These are phyloP conservation scores for Ceyx erithaca DNA, from an alignment of 2,797 vertebrate species.

Conservation along the genomic window DNA sequence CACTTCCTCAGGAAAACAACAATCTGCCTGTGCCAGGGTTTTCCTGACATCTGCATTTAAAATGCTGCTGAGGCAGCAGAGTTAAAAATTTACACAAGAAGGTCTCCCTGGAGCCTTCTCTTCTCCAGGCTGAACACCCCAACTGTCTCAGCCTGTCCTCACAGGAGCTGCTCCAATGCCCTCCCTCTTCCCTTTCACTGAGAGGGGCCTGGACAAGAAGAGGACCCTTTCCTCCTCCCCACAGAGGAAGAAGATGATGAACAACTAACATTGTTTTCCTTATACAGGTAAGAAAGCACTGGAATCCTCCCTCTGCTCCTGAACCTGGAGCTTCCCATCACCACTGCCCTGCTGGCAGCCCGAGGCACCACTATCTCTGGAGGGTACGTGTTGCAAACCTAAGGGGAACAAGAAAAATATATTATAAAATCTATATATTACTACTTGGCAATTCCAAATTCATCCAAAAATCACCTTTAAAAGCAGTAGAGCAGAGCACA, in stretches of 20 bases:
- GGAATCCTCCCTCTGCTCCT: slow-evolving; percentile 85
- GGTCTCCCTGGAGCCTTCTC: no score
- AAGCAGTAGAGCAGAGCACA: not conserved
- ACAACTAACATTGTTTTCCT: slow-evolving; percentile 81
- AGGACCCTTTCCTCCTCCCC: not conserved
- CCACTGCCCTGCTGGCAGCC: slow-evolving; percentile 71
- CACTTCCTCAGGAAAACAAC: slow-evolving; percentile 44
- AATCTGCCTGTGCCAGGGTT: not conserved
- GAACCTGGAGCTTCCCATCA: slow-evolving; percentile 84
- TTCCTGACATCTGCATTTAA: slow-evolving; percentile 39
- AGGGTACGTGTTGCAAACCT: slow-evolving; percentile 84
- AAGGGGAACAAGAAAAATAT: not conserved
- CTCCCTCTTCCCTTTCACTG: not conserved
- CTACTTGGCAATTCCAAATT: not conserved
- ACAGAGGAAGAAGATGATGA: not conserved
- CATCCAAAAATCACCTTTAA: not conserved
- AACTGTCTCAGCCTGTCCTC: no score
- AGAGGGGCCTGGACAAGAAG: not conserved
- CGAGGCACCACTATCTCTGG: slow-evolving; percentile 80
- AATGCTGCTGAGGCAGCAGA: slow-evolving; percentile 44
- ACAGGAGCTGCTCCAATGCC: no score
- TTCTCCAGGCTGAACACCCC: no score
- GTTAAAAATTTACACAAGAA: not conserved
- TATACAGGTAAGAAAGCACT: slow-evolving; percentile 83
- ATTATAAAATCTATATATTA: not conserved